phyloP scores from a whole-genome alignment of 2,888 invertebrate species.

The Thysanoteuthis rhombus region DNA sequence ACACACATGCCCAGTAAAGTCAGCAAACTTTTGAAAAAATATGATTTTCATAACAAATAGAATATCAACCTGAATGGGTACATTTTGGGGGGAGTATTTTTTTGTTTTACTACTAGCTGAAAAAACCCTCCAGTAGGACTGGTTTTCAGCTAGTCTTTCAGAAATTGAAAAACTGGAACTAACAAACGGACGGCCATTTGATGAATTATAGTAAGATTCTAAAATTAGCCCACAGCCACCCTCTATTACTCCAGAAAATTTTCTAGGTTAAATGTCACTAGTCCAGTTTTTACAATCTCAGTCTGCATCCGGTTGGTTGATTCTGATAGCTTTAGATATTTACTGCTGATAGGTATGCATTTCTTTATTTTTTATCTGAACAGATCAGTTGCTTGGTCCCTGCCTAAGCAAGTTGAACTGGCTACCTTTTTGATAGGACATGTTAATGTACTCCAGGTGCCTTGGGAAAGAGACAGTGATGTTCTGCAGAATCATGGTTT shows the following conservation, averaged over 20 bases:
- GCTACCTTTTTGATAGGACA: neutral
- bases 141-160: too few relatives aligned
- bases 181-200: too few relatives aligned
- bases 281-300: neutral
- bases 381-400: neutral
- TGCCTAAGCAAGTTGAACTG: neutral
- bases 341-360: neutral
- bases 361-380: neutral
- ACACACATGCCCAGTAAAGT: too few relatives aligned
- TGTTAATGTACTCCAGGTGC: neutral
- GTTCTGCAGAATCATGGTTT: neutral
- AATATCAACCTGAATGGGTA: too few relatives aligned
- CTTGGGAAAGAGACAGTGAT: neutral
- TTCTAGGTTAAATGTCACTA: neutral
- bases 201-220: too few relatives aligned
- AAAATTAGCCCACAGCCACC: neutral
- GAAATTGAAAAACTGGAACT: too few relatives aligned
- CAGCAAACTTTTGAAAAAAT: too few relatives aligned
- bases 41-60: too few relatives aligned
- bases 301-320: neutral
- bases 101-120: too few relatives aligned
- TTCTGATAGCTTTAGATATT: neutral
- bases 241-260: neutral
- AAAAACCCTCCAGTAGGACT: too few relatives aligned
- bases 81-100: neutral